A percentile compares a stretch with the other conserved stretches of the same genome.
Conservation (phyloP, 1,140 invertebrate genomes). For the Rhopalosiphum padi region DNA sequence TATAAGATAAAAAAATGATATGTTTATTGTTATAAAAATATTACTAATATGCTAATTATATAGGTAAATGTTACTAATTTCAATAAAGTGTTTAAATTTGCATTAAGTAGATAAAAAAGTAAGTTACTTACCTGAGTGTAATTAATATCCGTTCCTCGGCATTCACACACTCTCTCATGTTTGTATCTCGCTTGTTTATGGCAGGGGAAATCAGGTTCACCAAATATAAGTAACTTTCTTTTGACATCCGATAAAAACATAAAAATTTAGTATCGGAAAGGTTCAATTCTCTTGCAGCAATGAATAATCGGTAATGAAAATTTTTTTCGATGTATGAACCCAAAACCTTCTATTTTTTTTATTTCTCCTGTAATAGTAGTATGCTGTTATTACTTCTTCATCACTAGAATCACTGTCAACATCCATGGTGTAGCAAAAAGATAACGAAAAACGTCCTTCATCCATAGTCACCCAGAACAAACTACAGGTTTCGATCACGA, state of each 20-base stretch:
- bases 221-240: conserved; percentile 28
- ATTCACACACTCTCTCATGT: conserved; percentile 27
- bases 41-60: no score
- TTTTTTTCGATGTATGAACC: conserved; percentile 25
- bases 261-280: conserved; percentile 43
- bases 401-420: conserved; percentile 5
- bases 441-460: neutral
- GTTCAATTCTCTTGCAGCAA: conserved; percentile 18
- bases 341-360: neutral
- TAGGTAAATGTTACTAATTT: no score
- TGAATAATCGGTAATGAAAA: conserved; percentile 42
- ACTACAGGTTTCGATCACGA: neutral
- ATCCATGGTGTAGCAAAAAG: conserved; percentile 9
- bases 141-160: conserved; percentile 16
- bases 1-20: no score
- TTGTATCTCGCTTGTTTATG: conserved; percentile 14
- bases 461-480: neutral
- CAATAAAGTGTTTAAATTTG: neutral
- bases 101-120: neutral
- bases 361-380: conserved; percentile 25
- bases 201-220: neutral
- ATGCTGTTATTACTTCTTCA: neutral
- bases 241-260: conserved; percentile 30
- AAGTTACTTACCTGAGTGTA: neutral
- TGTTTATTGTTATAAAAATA: no score